phyloP scores from a whole-genome alignment of 2,113 vertebrate species.

The Phalacrocorax brasilianus region DNA sequence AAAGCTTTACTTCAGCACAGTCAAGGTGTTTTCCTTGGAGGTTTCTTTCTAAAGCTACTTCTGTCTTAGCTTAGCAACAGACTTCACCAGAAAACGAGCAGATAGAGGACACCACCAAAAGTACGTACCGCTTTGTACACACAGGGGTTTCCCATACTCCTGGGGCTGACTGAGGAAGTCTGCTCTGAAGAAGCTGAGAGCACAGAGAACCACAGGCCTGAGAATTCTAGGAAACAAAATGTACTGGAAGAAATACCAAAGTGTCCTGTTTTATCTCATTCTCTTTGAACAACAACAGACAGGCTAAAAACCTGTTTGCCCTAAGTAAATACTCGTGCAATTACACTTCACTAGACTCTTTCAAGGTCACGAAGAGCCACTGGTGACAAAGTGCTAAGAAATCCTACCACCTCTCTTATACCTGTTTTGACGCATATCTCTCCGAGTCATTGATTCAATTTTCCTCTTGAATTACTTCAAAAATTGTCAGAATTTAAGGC shows the following conservation, averaged over 20 bases:
- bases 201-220: rapidly evolving
- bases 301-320: not conserved
- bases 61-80: not conserved
- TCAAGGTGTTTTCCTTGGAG: not conserved
- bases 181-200: not conserved
- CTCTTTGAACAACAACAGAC: not conserved
- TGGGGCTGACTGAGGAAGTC: not conserved
- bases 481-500: not conserved
- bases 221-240: not conserved
- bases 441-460: not conserved
- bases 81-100: not conserved
- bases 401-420: not conserved
- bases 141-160: not conserved
- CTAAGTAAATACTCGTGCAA: not conserved
- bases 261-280: not conserved
- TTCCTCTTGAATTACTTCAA: not conserved
- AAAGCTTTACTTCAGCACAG: not conserved
- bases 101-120: not conserved
- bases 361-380: not conserved
- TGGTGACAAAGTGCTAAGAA: not conserved
- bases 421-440: not conserved
- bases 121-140: not conserved
- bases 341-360: not conserved
- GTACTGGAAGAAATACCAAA: not conserved
- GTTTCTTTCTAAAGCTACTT: not conserved